A percentile compares a stretch with the other conserved stretches of the same genome.
Evolutionary conservation across 2,888 invertebrate genomes (phyloP).

Genomic region (Heliothis peltigera): DNA sequence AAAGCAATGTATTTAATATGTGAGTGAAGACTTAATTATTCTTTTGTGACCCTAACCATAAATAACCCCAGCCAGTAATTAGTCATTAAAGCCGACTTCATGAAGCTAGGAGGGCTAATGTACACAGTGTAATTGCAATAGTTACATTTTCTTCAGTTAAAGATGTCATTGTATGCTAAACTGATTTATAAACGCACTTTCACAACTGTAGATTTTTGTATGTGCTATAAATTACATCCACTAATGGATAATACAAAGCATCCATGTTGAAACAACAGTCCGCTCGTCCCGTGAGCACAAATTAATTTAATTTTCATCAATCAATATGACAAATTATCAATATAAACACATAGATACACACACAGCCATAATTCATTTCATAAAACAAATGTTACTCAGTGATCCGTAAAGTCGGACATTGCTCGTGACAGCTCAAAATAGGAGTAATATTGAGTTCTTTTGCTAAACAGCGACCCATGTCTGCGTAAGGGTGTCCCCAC

Average conservation of each 20-base stretch:
- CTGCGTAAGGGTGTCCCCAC: conserved; percentile 34
- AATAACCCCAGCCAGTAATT: too few species aligned
- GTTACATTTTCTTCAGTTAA: not conserved
- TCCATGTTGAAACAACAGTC: conserved; percentile 29
- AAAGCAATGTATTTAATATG: too few species aligned
- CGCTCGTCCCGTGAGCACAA: conserved; percentile 30
- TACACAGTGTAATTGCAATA: too few species aligned
- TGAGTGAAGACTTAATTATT: too few species aligned
- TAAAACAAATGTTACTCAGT: conserved; percentile 39
- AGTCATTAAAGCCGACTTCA: too few species aligned
- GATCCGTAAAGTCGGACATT: conserved; percentile 58
- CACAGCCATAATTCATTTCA: conserved; percentile 45
- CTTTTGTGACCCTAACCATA: too few species aligned
- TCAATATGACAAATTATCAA: conserved; percentile 57
- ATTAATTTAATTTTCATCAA: conserved; percentile 56
- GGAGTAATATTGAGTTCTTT: conserved; percentile 51
- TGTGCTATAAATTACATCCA: conserved; percentile 22
- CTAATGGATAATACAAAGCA: conserved; percentile 8
- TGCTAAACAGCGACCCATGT: conserved; percentile 54
- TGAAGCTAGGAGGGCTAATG: too few species aligned
- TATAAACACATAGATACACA: conserved; percentile 31
- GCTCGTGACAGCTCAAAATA: conserved; percentile 60
- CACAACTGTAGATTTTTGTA: not conserved
- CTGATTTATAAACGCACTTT: not conserved
- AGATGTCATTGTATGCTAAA: not conserved